Evolutionary conservation across 92 coral and sea anemone genomes (phyloP).

Genomic region (Umimayanthus chanpuru): DNA sequence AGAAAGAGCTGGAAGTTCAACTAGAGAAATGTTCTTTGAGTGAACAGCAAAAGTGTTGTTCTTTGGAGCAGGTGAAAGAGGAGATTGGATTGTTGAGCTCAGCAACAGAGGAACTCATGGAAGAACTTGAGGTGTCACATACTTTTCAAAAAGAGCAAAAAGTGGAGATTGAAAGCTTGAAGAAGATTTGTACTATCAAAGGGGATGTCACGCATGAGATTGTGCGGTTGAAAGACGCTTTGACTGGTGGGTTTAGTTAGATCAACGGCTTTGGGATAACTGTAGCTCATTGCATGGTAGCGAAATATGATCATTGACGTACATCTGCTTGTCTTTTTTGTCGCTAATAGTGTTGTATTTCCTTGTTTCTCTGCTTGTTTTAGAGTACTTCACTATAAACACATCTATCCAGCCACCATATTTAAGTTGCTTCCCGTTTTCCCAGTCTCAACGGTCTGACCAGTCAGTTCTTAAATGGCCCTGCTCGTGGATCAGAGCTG

Average conservation of each 20-base stretch:
- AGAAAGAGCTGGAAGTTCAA: conserved; percentile 43
- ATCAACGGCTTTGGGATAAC: background rate
- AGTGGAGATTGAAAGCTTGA: conserved; percentile 87
- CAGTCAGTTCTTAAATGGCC: no score
- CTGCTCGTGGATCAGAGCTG: no score
- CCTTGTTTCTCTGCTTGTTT: no score
- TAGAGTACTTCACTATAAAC: no score
- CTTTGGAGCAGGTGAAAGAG: conserved; percentile 76
- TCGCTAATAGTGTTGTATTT: no score
- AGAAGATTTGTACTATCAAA: conserved; percentile 75
- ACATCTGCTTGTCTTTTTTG: no score
- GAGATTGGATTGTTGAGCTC: conserved; percentile 74
- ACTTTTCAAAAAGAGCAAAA: conserved; percentile 85
- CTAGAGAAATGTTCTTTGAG: conserved; percentile 51
- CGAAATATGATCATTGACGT: no score
- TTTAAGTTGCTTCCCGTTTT: no score
- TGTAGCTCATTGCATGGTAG: no score
- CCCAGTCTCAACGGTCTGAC: no score
- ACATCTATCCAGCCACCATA: no score
- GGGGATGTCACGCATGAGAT: conserved; percentile 90
- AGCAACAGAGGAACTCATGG: conserved; percentile 93
- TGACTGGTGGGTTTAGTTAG: conserved; percentile 68
- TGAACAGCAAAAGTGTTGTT: conserved; percentile 67
- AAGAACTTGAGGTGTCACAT: conserved; percentile 91
- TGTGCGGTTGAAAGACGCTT: conserved; percentile 74